These are phyloP conservation scores for Piprites chloris DNA, from an alignment of 2,113 vertebrate genomes.

Conservation along the genomic window DNA sequence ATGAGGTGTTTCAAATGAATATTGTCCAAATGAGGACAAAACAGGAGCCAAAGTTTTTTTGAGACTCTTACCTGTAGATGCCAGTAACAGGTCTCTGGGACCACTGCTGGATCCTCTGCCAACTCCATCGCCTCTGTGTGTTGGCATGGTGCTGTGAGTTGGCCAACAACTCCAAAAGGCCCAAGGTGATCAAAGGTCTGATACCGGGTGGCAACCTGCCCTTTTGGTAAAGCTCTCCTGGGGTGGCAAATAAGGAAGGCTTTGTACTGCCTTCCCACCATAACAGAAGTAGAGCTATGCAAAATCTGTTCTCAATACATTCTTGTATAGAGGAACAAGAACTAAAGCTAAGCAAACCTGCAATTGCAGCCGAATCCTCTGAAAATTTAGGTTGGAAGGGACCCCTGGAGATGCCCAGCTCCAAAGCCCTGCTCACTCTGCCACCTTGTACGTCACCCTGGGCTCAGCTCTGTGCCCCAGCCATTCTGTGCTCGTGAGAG, in stretches of 20 bases:
- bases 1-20: neutral
- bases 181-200: neutral
- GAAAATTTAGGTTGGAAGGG: neutral
- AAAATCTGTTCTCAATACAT: neutral
- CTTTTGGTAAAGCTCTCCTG: neutral
- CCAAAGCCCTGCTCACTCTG: neutral
- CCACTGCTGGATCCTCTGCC: neutral
- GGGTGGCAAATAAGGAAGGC: neutral
- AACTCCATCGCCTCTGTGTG: neutral
- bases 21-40: neutral
- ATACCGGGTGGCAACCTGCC: neutral
- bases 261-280: neutral
- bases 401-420: neutral
- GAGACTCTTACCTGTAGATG: neutral
- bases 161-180: neutral
- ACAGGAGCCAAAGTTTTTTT: neutral
- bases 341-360: neutral
- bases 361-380: neutral
- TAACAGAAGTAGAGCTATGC: neutral
- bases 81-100: neutral
- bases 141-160: neutral
- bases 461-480: neutral
- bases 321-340: neutral
- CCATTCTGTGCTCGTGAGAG: neutral
- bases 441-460: fast-evolving